phyloP scores from a whole-genome alignment of 2,888 invertebrate species.

The Calliscelio sp. region DNA sequence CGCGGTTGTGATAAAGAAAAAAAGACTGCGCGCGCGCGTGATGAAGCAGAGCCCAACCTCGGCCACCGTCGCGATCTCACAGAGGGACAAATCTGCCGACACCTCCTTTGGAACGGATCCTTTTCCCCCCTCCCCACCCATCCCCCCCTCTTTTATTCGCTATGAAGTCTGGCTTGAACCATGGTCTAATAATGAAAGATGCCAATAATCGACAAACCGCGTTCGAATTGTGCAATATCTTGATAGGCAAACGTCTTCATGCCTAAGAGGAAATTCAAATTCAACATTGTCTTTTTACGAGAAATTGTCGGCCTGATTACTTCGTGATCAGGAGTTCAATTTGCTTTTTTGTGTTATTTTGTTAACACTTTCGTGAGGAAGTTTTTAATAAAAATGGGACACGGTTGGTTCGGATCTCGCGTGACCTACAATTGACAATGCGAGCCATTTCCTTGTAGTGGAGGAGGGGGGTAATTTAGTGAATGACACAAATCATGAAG shows the following conservation, averaged over 20 bases:
- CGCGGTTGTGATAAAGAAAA: constrained; percentile 45
- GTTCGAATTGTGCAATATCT: constrained; percentile 70
- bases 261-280: too few relatives aligned
- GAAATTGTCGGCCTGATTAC: too few relatives aligned
- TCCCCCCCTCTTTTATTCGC: constrained; percentile 71
- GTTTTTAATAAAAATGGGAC: background rate
- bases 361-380: too few relatives aligned
- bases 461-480: constrained; percentile 28
- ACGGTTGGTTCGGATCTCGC: background rate
- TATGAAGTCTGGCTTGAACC: constrained; percentile 77
- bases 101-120: constrained; percentile 68
- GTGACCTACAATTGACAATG: too few relatives aligned
- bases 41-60: constrained; percentile 63
- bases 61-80: constrained; percentile 77
- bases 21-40: constrained; percentile 80
- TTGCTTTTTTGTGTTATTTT: too few relatives aligned
- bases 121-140: too few relatives aligned
- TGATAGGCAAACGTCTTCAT: constrained; percentile 44
- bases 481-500: constrained; percentile 48
- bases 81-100: constrained; percentile 73
- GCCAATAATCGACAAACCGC: constrained; percentile 64
- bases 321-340: too few relatives aligned
- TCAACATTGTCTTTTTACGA: too few relatives aligned
- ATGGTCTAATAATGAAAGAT: constrained; percentile 83
- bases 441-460: constrained; percentile 44